Conservation (phyloP, 2,113 vertebrate species). For the Siniperca knerii region DNA sequence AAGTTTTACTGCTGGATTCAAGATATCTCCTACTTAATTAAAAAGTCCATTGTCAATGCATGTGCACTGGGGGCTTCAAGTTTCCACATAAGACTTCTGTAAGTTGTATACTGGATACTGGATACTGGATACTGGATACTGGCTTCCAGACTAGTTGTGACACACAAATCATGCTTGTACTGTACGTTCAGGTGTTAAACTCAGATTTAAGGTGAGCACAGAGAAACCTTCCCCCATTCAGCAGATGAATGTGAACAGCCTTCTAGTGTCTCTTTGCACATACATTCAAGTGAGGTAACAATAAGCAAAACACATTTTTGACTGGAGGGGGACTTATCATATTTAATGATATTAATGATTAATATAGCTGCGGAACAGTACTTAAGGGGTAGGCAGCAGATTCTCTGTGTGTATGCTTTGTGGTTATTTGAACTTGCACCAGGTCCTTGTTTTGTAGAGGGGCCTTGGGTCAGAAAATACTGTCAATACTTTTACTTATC, state of each 20-base stretch:
- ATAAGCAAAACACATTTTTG: not conserved
- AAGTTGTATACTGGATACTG: not conserved
- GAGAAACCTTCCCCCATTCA: no score
- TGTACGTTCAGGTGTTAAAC: not conserved
- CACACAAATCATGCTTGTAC: no score
- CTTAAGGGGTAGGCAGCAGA: no score
- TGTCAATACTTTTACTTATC: no score
- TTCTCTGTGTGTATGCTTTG: not conserved
- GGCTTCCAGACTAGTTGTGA: not conserved
- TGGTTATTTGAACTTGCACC: not conserved
- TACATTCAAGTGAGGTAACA: not conserved
- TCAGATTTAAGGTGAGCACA: not conserved
- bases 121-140: no score
- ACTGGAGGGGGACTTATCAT: not conserved
- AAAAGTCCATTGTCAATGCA: not conserved
- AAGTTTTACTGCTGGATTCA: not conserved
- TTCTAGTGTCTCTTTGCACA: not conserved
- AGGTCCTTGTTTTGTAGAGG: not conserved
- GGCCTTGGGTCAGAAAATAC: not conserved
- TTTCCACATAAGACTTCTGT: not conserved
- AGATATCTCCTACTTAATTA: not conserved
- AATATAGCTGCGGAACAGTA: no score
- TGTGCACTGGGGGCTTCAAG: not conserved
- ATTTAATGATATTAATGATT: not conserved
- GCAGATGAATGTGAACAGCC: not conserved